Evolutionary conservation across 2,797 vertebrate genomes (phyloP), one percentile per base, ranked within the genome.

Genomic region (Macroramphosus scolopax): DNA sequence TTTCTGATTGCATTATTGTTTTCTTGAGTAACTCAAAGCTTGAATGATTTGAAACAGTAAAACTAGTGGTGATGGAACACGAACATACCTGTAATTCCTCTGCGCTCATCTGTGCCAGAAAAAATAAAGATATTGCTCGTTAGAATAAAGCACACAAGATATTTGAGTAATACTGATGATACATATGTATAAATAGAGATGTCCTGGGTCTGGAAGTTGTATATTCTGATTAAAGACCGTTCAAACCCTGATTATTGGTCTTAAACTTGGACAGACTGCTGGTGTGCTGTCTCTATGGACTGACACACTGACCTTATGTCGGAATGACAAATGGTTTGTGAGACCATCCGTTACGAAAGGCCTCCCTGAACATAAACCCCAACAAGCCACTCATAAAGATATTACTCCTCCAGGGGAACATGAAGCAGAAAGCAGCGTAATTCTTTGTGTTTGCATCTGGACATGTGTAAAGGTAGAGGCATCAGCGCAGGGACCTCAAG

Each of bases 31-130:
- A 57, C 1, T 0, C n/a, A 20, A 2, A 17, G 10, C 5, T 13
- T 2, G 13, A 49, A 32, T 22, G 1, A 43, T 47, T 9, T 32
- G 3, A 30, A 26, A 49, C 2, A 25, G 31, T 40, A 8, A 53
- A 60, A 37, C 3, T 4, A 16, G 15, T 41, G 24, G 24, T 7
- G 11, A 5, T 16, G 24, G 8, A 50, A 31, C 25, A 3, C 1
- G 18, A 47, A 63, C 77, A 16, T 56, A 91, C 90, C 89, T 83
- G 79, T n/a, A 91, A 65, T 35, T 90, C 85, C 14, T 89, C 86
- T 5, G 63, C 0, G 32, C 63, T 80, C 83, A 87, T 37, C 75
- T 88, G 75, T 46, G 5, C 11, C 22, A n/a, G 37, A 12, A 48
- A 35, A 51, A 42, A 32, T 22, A 9, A 57, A 46, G 8, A 52